Base-by-base conservation (phyloP, 2,888 invertebrate genomes). In the Eurytoma adleriae region DNA sequence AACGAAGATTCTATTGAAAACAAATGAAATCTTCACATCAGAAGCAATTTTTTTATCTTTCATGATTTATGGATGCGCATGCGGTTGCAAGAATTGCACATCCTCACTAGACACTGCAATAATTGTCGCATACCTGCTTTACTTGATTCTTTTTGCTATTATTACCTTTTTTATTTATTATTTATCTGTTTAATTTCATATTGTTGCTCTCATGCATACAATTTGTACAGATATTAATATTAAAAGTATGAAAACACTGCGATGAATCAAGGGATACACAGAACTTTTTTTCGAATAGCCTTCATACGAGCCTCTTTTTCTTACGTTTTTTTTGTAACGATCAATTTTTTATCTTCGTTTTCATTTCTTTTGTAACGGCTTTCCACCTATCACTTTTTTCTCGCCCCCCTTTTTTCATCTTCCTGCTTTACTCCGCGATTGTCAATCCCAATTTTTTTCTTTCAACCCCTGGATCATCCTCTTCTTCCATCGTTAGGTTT, bases 341-440 rank as follows among this genome's bases (percentile, higher is more conserved):
- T 62, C 7, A n/a, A 40, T 64, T 64, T 69, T 61, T 69, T 69
- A 62, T 54, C 18, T 16, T 12, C 40, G 54, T 62, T 61, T 76
- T 20, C 20, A 57, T 27, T 73, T 30, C 56, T 50, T 57, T n/a
- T 12, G 20, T 16, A 69, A 69, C 52, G 57, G 67, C 64, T 78
- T 66, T 64, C 56, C 50, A 20, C 16, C 24, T 10, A 52, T 12
- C 50, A 24, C 48, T 57, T 70, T 67, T 52, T 50, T 12, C 50
- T 62, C 12, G 14, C 13, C 20, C 20, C 67, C 12, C 12, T 62
- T 79, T 74, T 79, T 74, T 79, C 50, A 57, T 64, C 69, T 64
- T 74, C 74, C 64, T 62, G 73, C 48, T 18, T 57, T 20, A 24
- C 40, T 62, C 50, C 50, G 16, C 78, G 61, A 56, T 73, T 57